Conservation (phyloP, 1,140 invertebrate genomes). For the Drosophila asahinai region DNA sequence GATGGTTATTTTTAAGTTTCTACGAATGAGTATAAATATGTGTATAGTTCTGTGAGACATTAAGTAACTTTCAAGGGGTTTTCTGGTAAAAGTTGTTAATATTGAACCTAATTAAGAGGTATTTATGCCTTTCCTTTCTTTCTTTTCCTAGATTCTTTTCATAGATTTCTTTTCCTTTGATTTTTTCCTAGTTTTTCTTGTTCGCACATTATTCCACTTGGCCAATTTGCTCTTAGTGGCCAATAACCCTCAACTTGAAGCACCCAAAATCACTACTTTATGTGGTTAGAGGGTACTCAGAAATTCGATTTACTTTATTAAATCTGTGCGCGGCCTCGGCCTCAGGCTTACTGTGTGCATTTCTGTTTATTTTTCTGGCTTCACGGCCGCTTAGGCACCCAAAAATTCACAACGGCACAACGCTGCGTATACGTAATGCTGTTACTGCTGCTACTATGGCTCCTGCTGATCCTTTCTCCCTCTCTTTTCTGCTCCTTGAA, state of each 20-base stretch:
- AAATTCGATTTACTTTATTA: slow-evolving; percentile 51
- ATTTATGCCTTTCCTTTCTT: background rate
- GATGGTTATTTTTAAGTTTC: too few relatives aligned
- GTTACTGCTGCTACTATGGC: slow-evolving; percentile 17
- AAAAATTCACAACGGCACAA: slow-evolving; percentile 57
- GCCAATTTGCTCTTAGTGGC: background rate
- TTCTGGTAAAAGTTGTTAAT: background rate
- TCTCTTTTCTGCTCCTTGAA: slow-evolving; percentile 29
- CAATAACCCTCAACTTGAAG: slow-evolving; percentile 13
- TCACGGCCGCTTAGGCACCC: slow-evolving; percentile 63
- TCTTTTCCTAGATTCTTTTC: too few relatives aligned
- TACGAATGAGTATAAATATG: too few relatives aligned
- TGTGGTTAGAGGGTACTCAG: slow-evolving; percentile 14
- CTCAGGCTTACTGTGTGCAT: slow-evolving; percentile 8
- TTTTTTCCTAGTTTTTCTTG: background rate
- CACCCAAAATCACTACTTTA: slow-evolving; percentile 12
- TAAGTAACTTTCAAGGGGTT: background rate
- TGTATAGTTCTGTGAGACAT: background rate
- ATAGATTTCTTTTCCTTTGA: background rate
- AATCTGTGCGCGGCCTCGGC: slow-evolving; percentile 20
- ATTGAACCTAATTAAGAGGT: background rate
- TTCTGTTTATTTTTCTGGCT: slow-evolving; percentile 57
- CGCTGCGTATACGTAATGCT: slow-evolving; percentile 67
- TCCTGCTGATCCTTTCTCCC: slow-evolving; percentile 26
- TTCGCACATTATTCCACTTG: background rate